phyloP scores from a whole-genome alignment of 2,797 vertebrate species.

The Acipenser ruthenus region DNA sequence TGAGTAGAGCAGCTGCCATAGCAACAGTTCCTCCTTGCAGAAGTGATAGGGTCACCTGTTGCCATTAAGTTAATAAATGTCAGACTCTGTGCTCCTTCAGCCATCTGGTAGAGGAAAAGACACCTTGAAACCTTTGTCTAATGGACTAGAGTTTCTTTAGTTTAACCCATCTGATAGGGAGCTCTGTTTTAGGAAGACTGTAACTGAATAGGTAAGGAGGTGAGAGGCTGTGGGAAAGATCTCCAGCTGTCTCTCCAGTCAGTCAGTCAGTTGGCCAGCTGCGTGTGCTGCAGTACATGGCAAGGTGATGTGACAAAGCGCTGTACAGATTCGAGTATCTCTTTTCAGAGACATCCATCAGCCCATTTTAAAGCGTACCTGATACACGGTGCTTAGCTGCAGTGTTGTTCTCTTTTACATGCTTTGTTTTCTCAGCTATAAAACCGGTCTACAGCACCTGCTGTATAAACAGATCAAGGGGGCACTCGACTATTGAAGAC shows the following conservation, averaged over 20 bases:
- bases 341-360: conserved; percentile 43
- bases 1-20: conserved; percentile 32
- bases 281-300: conserved; percentile 10
- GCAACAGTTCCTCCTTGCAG: conserved; percentile 7
- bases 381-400: conserved; percentile 47
- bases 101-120: neutral
- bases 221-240: neutral
- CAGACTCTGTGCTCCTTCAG: neutral
- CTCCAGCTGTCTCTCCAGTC: neutral
- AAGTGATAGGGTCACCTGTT: conserved; percentile 28
- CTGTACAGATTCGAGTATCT: conserved; percentile 34
- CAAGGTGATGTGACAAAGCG: conserved; percentile 13
- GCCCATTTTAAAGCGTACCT: conserved; percentile 35
- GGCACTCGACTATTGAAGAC: neutral
- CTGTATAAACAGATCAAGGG: neutral
- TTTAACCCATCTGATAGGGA: too few species aligned
- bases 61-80: conserved; percentile 30
- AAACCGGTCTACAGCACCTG: neutral
- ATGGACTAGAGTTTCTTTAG: neutral
- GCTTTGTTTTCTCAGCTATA: conserved; percentile 22
- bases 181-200: too few species aligned
- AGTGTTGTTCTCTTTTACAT: conserved; percentile 34
- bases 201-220: neutral
- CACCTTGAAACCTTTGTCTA: neutral
- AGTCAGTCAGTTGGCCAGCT: neutral